These are phyloP conservation scores for Alloscopus bannaensis DNA, from an alignment of 2,888 invertebrate species.

Conservation along the genomic window DNA sequence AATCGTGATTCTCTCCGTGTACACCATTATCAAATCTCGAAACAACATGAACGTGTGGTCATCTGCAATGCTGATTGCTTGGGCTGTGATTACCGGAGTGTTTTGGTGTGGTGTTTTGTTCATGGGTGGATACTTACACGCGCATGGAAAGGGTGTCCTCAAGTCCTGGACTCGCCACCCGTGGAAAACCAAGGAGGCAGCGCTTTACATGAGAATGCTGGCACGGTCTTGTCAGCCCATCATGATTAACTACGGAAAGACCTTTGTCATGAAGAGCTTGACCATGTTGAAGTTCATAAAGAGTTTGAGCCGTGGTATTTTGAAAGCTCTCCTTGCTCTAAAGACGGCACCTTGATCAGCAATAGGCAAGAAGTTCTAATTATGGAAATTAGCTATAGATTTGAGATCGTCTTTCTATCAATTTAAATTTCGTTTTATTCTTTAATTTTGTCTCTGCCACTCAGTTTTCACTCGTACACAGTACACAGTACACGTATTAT, in stretches of 20 bases:
- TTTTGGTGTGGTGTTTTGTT: not conserved
- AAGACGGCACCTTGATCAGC: not conserved
- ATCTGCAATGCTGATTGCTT: not conserved
- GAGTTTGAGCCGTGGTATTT: not conserved
- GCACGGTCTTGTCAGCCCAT: constrained; percentile 2
- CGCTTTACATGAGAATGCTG: not conserved
- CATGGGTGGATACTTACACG: constrained; percentile 17
- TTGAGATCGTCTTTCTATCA: no score
- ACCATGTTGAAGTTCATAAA: not conserved
- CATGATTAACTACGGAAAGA: constrained; percentile 9
- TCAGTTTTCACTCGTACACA: no score
- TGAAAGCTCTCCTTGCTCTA: not conserved
- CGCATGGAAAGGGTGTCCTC: constrained; percentile 1
- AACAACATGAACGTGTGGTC: not conserved
- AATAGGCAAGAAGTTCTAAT: no score
- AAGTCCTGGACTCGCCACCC: constrained; percentile 1
- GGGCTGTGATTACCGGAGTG: not conserved
- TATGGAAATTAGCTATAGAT: not conserved
- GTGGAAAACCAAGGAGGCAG: not conserved
- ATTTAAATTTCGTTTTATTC: no score
- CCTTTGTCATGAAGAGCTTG: not conserved
- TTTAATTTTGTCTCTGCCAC: no score
- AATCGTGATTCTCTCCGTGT: not conserved
- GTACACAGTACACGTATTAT: no score
- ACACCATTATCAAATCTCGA: not conserved